Evolutionary conservation across 2,797 vertebrate genomes (phyloP), one percentile per base, ranked within the genome.

Genomic region (Decapterus maruadsi): DNA sequence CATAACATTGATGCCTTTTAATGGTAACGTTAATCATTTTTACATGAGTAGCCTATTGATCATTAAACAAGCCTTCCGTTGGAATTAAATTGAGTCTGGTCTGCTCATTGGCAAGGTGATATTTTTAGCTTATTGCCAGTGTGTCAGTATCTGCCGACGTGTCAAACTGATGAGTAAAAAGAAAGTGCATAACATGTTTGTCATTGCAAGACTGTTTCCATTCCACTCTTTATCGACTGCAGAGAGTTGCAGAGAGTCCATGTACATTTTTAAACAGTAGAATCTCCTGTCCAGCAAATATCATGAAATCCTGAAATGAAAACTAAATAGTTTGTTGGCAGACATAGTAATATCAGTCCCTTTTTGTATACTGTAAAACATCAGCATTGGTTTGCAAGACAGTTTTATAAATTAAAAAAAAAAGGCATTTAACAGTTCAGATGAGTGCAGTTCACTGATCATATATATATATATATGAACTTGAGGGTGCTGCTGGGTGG

Each of bases 31-130:
- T 59, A 22, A 45, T 59, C 66, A 10, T 11, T 68, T 61, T 71
- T 48, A 16, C 34, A 72, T 61, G 16, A 53, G 34, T 20, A 68
- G 38, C 53, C 58, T 78, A 64, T 83, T 81, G 77, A 68, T 86
- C 73, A 73, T 73, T 69, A 62, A 85, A 68, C 58, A 74, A 60
- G n/a, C 63, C 58, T 62, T 67, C 43, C 55, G 26, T 57, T 43
- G 48, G 7, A 22, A 29, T 29, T 0, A 45, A 50, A 45, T 17
- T 19, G 11, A 78, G 29, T 26, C 22, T 45, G 29, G 38, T 13
- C 19, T 12, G 11, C 22, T 9, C 19, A 36, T 36, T 19, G 11
- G 12, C 13, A 17, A 16, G 12, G 36, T 3, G 54, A 34, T 51
- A 14, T 58, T 43, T 13, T 59, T 6, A 6, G 7, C 36, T 58